Evolutionary conservation across 2,797 vertebrate species (phyloP), one percentile per base, ranked within the genome.

Genomic region (Platalea minor): DNA sequence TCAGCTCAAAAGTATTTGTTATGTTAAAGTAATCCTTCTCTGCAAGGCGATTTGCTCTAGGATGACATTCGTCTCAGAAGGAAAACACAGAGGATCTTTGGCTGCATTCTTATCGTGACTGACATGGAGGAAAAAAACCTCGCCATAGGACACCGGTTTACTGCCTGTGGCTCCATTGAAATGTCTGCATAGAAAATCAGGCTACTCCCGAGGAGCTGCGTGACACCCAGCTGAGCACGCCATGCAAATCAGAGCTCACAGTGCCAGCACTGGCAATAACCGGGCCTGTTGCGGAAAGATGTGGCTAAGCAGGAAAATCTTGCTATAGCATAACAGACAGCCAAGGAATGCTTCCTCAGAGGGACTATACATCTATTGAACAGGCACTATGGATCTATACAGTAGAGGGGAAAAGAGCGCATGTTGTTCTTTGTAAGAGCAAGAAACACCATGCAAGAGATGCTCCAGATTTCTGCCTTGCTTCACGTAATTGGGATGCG

Each of bases 1-100:
- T 57, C 85, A 81, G 73, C 83, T 73, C 73, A 33, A 37, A 95
- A 93, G 85, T 89, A 92, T 88, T 59, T 93, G 92, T 92, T 83
- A 85, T 35, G 81, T 59, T 93, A 67, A 91, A 95, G 76, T 74
- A 91, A 92, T 74, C 91, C 85, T 69, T 70, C 85, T 64, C 33
- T 51, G 73, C 51, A 84, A 67, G 63, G 51, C 13, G 0, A 59
- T 86, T 78, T 45, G 61, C 83, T 74, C 29, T 19, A 48, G 63
- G 89, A 59, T n/a, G 77, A 74, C 90, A 86, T 82, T 69, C 0
- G 0, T 73, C 80, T 88, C 35, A 0, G 70, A 94, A 69, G 54
- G 50, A 70, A 54, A 90, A 80, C 89, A 87, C 85, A 81, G 91
- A 94, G 73, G 61, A 81, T 86, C 79, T 91, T 29, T 57, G 82